These are phyloP conservation scores for Dynastes grantii DNA, from an alignment of 2,888 invertebrate species.

Conservation along the genomic window DNA sequence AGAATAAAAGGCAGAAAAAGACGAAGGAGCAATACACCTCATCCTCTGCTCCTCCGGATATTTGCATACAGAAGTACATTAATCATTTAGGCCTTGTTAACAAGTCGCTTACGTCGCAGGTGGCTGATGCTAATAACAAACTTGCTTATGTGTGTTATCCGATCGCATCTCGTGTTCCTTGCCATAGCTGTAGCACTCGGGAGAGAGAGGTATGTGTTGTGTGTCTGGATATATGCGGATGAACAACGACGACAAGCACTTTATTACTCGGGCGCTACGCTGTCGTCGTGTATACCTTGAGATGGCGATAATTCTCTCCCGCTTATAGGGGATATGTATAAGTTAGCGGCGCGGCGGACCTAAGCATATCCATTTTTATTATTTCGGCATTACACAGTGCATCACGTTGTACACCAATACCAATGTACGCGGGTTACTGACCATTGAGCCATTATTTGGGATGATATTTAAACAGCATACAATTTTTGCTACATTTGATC, in stretches of 20 bases:
- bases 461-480: no score
- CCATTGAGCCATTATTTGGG: no score
- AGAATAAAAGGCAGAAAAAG: no score
- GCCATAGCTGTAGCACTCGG: slow-evolving; percentile 10
- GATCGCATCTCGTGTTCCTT: slow-evolving; percentile 47
- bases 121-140: slow-evolving; percentile 58
- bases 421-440: no score
- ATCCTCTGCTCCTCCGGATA: slow-evolving; percentile 49
- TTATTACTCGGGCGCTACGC: slow-evolving; percentile 49
- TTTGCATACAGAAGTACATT: slow-evolving; percentile 61
- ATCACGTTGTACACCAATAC: no score
- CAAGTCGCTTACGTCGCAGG: slow-evolving; percentile 59
- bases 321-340: not conserved
- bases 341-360: not conserved
- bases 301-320: slow-evolving; percentile 50
- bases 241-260: slow-evolving; percentile 22
- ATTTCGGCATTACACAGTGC: not conserved
- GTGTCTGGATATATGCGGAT: not conserved
- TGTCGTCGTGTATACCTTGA: slow-evolving; percentile 35
- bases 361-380: slow-evolving; percentile 5
- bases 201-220: no score
- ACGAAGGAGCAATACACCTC: not conserved
- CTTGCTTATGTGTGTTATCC: slow-evolving; percentile 54
- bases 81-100: slow-evolving; percentile 60
- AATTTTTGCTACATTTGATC: no score